Evolutionary conservation across 2,113 vertebrate species (phyloP).

Genomic region (Thunnus thynnus): DNA sequence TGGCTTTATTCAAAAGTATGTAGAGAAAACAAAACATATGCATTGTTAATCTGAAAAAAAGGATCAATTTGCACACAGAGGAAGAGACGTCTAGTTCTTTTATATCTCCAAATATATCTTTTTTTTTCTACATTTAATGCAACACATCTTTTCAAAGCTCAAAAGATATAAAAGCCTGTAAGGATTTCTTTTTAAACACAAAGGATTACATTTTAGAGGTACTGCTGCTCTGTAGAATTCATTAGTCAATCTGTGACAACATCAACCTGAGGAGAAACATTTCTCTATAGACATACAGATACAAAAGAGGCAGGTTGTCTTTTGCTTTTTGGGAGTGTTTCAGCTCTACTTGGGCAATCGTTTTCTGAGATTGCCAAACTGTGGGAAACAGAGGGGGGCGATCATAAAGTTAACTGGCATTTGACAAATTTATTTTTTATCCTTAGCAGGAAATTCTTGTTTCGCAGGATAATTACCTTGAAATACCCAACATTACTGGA

Average conservation of each 20-base stretch:
- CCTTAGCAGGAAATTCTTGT: neutral
- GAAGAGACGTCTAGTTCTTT: conserved; percentile 17
- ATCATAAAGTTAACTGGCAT: neutral
- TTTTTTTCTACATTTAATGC: conserved; percentile 56
- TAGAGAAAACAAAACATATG: conserved; percentile 28
- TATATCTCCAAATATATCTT: neutral
- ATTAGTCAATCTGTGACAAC: conserved; percentile 37
- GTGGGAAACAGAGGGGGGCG: too few species aligned
- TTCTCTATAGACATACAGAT: conserved; percentile 32
- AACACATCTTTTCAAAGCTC: conserved; percentile 43
- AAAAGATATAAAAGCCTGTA: conserved; percentile 29
- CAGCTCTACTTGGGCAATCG: neutral
- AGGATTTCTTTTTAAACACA: conserved; percentile 42
- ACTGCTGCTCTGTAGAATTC: conserved; percentile 17
- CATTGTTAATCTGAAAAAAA: conserved; percentile 26
- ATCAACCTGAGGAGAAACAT: conserved; percentile 51
- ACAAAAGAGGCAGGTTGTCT: conserved; percentile 29
- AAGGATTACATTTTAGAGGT: conserved; percentile 18
- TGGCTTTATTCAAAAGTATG: conserved; percentile 42
- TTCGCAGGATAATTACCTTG: neutral
- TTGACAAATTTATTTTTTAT: neutral
- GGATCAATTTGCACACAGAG: conserved; percentile 26
- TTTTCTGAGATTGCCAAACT: neutral
- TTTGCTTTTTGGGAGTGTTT: neutral
- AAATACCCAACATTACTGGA: neutral